Percentiles rank a stretch among this genome's conserved stretches.
Conservation (phyloP, 2,113 vertebrate species). For the Acrocephalus kingi region DNA sequence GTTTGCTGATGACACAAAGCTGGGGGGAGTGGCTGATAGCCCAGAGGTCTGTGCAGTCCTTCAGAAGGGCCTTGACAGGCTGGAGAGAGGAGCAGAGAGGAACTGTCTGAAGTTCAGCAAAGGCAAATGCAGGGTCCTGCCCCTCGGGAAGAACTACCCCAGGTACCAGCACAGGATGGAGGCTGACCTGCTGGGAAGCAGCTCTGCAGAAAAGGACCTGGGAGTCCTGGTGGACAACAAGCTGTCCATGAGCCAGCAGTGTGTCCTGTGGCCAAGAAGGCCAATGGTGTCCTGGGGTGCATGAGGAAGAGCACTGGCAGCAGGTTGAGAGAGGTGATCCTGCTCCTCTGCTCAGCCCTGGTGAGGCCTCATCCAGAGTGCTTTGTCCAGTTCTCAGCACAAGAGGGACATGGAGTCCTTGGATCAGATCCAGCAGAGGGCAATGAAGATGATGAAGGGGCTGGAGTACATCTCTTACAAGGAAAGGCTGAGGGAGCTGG, state of each 20-base stretch:
- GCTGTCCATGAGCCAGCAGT: neutral
- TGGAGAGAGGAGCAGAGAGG: neutral
- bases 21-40: accelerated
- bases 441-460: neutral
- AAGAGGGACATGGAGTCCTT: neutral
- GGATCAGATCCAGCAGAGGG: neutral
- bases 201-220: neutral
- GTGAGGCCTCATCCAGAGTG: neutral
- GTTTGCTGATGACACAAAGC: neutral
- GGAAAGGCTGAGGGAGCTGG: too few relatives aligned
- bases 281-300: neutral
- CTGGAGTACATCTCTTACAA: neutral
- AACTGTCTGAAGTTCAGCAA: neutral
- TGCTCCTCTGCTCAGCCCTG: neutral
- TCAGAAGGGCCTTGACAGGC: neutral
- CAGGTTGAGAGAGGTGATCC: neutral
- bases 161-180: neutral
- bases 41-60: neutral
- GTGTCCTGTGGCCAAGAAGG: neutral
- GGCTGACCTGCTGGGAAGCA: neutral
- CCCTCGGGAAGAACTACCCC: neutral
- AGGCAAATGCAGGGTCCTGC: neutral
- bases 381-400: neutral
- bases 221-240: neutral
- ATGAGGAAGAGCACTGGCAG: neutral